A percentile compares a stretch with the other conserved stretches of the same genome.
phyloP scores from a whole-genome alignment of 2,113 vertebrate species.

The Girardinichthys multiradiatus region DNA sequence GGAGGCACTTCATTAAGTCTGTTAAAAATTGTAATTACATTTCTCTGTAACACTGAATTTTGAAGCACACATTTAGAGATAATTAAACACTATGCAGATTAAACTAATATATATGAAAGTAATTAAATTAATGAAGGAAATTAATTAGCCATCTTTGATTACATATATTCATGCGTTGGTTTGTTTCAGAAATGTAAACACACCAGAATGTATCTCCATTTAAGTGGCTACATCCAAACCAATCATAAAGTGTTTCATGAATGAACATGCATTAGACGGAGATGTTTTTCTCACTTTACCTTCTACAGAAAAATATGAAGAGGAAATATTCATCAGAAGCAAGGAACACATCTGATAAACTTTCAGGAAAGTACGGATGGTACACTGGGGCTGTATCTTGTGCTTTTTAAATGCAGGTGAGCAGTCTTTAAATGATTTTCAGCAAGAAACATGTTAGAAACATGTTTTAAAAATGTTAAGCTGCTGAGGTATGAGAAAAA shows the following conservation, averaged over 20 bases:
- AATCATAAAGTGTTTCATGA: not conserved
- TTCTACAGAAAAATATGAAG: not conserved
- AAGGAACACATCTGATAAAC: constrained; percentile 1
- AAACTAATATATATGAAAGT: constrained; percentile 70
- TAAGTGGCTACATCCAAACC: not conserved
- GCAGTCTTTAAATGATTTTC: no score
- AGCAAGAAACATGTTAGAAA: no score
- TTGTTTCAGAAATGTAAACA: constrained; percentile 49
- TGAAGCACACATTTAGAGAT: constrained; percentile 67
- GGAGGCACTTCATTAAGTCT: constrained; percentile 71
- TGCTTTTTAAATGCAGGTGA: no score
- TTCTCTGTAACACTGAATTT: constrained; percentile 59
- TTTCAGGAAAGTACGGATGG: constrained; percentile 7
- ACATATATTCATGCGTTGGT: constrained; percentile 55
- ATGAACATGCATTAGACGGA: not conserved
- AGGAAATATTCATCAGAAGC: not conserved
- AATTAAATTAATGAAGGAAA: constrained; percentile 66
- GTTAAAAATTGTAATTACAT: constrained; percentile 71
- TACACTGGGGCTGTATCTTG: not conserved
- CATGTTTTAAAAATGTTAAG: no score
- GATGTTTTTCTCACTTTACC: constrained; percentile 12
- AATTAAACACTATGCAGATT: constrained; percentile 72
- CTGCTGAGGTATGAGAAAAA: no score
- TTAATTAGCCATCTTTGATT: constrained; percentile 67
- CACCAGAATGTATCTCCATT: constrained; percentile 27